Base-by-base conservation (phyloP, 30 jellyfish, hydroid and myxozoan species). In the Hydra vulgaris region DNA sequence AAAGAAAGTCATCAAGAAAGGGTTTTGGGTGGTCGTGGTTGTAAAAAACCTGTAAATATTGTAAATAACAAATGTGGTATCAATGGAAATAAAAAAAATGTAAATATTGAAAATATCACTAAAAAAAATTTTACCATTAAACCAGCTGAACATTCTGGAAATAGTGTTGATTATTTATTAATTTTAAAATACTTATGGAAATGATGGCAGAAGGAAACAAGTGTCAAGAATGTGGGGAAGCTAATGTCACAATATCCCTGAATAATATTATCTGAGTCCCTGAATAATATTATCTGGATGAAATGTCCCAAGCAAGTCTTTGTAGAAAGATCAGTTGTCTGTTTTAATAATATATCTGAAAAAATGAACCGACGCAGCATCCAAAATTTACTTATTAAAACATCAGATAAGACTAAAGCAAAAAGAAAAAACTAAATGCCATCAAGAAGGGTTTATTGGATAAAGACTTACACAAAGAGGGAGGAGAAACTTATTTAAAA, bases 261-360 rank as follows among this genome's bases (percentile, higher is more conserved):
- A 12, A 40, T 40, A 12, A 40, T 40, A 40, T 5, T 3, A 40
- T 3, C 8, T 5, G 61, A 27, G 23, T 19, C 27, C 25, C 27
- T 68, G 27, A 77, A 77, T 25, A 27, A 77, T 21, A 27, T 77
- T 21, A 77, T 77, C 61, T 77, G 84, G 84, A 0, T 54, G 61
- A 77, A 77, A 77, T 77, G 84, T 53, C 84, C 84, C 17, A 77
- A 77, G 78, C 53, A 27, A 0, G 78, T 77, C 61, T 77, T 77
- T 77, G 77, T 77, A 17, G 79, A 77, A 19, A 27, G 24, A 19
- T 54, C 78, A 18, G 21, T 54, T n/a, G 75, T 68, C 27, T 68
- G 75, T 68, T 68, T 68, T 68, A 68, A 23, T n/a, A 68, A 3
- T n/a, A 20, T 68, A n/a, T n/a, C 75, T 20, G 26, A n/a, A 68